A percentile compares a stretch with the other conserved stretches of the same genome.
Conservation (phyloP, 2,113 vertebrate genomes). For the Casuarius casuarius region DNA sequence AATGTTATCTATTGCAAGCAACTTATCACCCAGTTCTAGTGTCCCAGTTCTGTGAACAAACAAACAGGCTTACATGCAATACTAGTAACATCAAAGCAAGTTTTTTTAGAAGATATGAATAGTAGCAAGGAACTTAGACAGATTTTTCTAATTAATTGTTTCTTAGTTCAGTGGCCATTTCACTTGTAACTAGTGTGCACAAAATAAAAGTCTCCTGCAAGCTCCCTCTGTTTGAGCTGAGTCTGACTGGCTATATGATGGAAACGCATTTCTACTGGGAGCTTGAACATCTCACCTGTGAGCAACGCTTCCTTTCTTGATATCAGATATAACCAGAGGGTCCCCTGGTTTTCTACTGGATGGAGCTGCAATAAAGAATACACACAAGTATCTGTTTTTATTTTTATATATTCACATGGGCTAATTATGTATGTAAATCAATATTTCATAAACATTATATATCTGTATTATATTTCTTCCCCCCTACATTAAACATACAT, state of each 20-base stretch:
- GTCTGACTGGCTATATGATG: background rate
- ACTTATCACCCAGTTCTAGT: constrained; percentile 93
- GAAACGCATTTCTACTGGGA: background rate
- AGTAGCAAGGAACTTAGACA: background rate
- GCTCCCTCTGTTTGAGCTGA: background rate
- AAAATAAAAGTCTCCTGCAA: background rate
- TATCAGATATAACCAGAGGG: constrained; percentile 97
- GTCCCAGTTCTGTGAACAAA: constrained; percentile 89
- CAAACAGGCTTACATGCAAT: background rate
- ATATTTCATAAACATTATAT: background rate
- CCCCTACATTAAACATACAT: background rate
- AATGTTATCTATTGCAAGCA: constrained; percentile 96
- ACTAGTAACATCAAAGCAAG: background rate
- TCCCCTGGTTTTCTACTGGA: constrained; percentile 95
- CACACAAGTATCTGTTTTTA: background rate
- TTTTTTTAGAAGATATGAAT: background rate
- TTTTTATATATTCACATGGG: background rate
- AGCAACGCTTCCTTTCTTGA: constrained; percentile 98
- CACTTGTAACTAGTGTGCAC: background rate
- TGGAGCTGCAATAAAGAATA: constrained; percentile 84
- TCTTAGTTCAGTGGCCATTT: background rate
- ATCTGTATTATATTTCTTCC: background rate
- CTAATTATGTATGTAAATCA: background rate
- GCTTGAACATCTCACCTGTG: constrained; percentile 86
- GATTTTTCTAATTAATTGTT: background rate